Conservation (phyloP, 92 coral and sea anemone genomes). For the Epizoanthus scotinus region DNA sequence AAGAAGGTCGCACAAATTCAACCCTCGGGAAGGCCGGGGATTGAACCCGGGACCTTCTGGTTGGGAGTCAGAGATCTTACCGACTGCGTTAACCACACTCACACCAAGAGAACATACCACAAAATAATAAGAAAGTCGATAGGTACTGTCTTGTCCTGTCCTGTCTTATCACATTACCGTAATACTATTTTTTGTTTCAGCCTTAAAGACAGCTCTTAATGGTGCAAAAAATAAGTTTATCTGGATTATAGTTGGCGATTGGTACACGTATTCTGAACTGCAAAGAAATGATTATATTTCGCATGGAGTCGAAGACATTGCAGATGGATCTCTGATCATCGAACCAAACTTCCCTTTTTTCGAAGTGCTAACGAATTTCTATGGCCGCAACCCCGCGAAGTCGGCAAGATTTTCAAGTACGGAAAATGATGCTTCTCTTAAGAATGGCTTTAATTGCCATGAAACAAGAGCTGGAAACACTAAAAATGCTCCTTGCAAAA, state of each 20-base stretch:
- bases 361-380: slow-evolving; percentile 53
- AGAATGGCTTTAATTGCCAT: slow-evolving; percentile 4
- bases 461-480: background rate
- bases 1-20: no score
- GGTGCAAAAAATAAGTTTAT: slow-evolving; percentile 24
- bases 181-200: background rate
- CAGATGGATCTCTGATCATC: slow-evolving; percentile 45
- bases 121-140: background rate
- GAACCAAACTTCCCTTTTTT: slow-evolving; percentile 61
- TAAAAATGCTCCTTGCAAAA: background rate
- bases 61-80: no score
- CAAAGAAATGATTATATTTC: background rate
- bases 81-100: no score
- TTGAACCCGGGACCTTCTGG: no score
- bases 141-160: background rate
- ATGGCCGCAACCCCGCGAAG: slow-evolving; percentile 9
- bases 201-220: background rate
- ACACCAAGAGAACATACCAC: background rate
- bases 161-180: no score
- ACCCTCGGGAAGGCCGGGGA: no score
- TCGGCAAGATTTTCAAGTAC: background rate
- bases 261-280: background rate
- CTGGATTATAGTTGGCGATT: slow-evolving; percentile 63
- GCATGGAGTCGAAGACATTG: slow-evolving; percentile 25
- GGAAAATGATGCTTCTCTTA: background rate